Base-by-base conservation (phyloP, 2,797 vertebrate genomes). In the Odontamblyopus rebecca region DNA sequence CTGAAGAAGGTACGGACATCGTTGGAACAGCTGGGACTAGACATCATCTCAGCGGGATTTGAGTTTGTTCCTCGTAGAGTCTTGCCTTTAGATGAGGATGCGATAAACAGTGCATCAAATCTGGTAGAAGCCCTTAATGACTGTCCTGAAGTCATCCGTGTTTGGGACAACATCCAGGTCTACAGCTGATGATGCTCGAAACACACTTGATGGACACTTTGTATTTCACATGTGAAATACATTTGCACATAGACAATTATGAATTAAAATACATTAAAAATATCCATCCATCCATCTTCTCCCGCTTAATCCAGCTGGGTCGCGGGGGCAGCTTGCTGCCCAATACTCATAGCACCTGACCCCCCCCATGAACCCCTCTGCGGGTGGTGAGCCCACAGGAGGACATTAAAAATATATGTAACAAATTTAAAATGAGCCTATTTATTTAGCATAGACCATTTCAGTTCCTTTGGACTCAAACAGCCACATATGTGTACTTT, bases 131-230 rank as follows among this genome's bases (percentile, higher is more conserved):
- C 85, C 9, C 92, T 98, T 7, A 86, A 63, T 67, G 89, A 92
- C 82, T 78, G 72, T 15, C 81, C 89, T 2, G 95, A 97, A 0
- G 95, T 97, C 50, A 88, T 97, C 18, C 87, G 89, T 15, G 92
- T 98, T 51, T 97, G 95, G 88, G 95, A 97, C 89, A 97, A 97
- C 82, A 95, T 98, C 75, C 89, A 93, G 72, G 91, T 87, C 6
- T 70, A 79, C 74, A 85, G 83, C 83, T 94, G 85, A 89, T 69
- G 4, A 9, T 26, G 2, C 2, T 13, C 7, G 38, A 7, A 48
- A 23, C 32, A 72, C 54, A 76, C 16, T 59, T 54, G 6, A 2
- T n/a, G 66, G 77, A 88, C 61, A 38, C 59, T 62, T 51, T 61
- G 70, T 6, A 73, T 18, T n/a, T 59, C 26, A 32, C 16, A 67